Evolutionary conservation across 2,888 invertebrate species (phyloP).

Genomic region (Antheraea yamamai): DNA sequence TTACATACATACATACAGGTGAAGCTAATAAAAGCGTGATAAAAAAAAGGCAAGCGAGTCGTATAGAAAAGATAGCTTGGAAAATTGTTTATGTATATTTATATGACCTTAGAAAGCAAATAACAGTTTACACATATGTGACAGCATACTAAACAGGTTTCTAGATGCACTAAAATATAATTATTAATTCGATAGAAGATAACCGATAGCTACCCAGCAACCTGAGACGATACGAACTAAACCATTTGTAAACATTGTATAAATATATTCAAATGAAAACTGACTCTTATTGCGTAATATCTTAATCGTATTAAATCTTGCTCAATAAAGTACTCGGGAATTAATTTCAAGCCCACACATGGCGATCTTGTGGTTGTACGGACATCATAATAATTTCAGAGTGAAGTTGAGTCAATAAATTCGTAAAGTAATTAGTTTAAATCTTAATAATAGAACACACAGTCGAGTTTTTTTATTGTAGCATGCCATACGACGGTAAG

Average conservation of each 20-base stretch:
- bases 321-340: conserved; percentile 14
- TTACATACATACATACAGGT: no score
- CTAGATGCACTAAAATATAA: conserved; percentile 3
- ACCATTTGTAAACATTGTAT: conserved; percentile 9
- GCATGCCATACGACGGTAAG: no score
- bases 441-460: background rate
- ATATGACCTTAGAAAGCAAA: background rate
- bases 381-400: background rate
- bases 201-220: background rate
- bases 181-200: background rate
- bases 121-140: background rate
- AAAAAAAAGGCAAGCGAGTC: background rate
- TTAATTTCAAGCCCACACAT: conserved; percentile 25
- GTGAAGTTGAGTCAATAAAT: background rate
- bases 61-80: background rate
- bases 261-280: conserved; percentile 24
- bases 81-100: background rate
- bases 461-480: background rate
- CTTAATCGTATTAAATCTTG: conserved; percentile 25
- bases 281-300: conserved; percentile 26
- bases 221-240: background rate
- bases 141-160: background rate
- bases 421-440: background rate
- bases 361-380: background rate
- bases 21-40: no score